Percentiles rank a stretch among this genome's conserved stretches.
phyloP scores from a whole-genome alignment of 1,140 invertebrate genomes.

The Semibalanus balanoides region DNA sequence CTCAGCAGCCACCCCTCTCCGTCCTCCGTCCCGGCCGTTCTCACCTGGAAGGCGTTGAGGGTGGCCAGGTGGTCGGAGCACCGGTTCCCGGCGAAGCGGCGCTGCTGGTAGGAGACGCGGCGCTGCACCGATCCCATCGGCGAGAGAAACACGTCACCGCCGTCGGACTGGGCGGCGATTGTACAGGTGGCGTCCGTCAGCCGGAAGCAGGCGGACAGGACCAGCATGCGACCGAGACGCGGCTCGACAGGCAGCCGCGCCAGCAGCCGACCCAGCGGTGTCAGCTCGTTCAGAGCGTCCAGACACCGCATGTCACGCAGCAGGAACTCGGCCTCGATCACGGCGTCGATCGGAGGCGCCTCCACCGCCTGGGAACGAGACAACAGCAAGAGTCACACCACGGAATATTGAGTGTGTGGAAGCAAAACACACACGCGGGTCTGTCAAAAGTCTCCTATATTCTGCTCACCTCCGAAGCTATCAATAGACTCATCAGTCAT shows the following conservation, averaged over 20 bases:
- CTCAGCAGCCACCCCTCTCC: no score
- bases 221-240: slow-evolving; percentile 85
- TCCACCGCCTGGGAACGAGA: slow-evolving; percentile 55
- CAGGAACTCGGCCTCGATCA: slow-evolving; percentile 72
- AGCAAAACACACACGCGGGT: no score
- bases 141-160: slow-evolving; percentile 21
- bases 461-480: no score
- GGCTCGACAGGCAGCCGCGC: slow-evolving; percentile 85
- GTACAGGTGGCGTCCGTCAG: slow-evolving; percentile 77
- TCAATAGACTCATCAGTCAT: no score
- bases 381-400: no score
- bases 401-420: no score
- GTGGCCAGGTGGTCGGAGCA: slow-evolving; percentile 91
- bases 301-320: slow-evolving; percentile 67
- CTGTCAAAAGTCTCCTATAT: no score
- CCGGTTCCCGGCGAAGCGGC: slow-evolving; percentile 63
- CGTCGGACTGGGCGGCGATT: slow-evolving; percentile 63
- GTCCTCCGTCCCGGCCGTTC: no score
- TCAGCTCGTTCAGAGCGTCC: slow-evolving; percentile 66
- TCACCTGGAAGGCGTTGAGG: slow-evolving; percentile 66
- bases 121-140: slow-evolving; percentile 28
- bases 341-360: slow-evolving; percentile 82
- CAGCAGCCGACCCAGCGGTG: slow-evolving; percentile 78
- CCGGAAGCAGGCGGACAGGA: slow-evolving; percentile 69
- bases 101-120: slow-evolving; percentile 57